A percentile compares a stretch with the other conserved stretches of the same genome.
phyloP scores from a whole-genome alignment of 2,797 vertebrate genomes.

The Aplochiton taeniatus region DNA sequence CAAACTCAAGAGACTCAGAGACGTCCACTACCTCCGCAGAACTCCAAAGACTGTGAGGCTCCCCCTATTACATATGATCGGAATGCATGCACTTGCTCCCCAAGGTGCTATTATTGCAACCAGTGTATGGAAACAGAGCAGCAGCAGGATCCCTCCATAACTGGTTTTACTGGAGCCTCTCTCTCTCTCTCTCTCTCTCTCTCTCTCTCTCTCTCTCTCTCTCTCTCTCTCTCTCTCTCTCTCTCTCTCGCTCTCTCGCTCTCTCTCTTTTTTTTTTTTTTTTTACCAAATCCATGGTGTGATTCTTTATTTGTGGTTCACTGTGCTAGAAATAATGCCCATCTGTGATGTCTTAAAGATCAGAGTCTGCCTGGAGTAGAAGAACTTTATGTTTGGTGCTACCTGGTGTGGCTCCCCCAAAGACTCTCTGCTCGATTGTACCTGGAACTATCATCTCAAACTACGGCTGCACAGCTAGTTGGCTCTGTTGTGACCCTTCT shows the following conservation, averaged over 20 bases:
- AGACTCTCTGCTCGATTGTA: too few species aligned
- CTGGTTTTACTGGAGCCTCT: slow-evolving; percentile 1
- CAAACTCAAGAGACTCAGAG: too few species aligned
- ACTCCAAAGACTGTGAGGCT: slow-evolving; percentile 33
- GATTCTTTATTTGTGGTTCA: slow-evolving; percentile 63
- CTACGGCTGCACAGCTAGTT: too few species aligned
- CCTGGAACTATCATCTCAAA: too few species aligned
- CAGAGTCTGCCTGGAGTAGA: too few species aligned
- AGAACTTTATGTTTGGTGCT: too few species aligned
- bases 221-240: too few species aligned
- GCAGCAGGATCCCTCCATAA: slow-evolving; percentile 37
- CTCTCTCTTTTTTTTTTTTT: slow-evolving; percentile 17
- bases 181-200: too few species aligned
- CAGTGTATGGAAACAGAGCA: slow-evolving; percentile 52
- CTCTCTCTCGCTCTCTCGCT: slow-evolving; percentile 7
- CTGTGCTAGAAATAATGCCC: slow-evolving; percentile 56
- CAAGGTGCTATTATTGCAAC: slow-evolving; percentile 53
- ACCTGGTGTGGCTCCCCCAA: too few species aligned
- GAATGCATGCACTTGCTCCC: slow-evolving; percentile 63
- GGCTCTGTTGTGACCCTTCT: too few species aligned
- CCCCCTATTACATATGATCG: slow-evolving; percentile 57
- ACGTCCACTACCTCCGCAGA: too few species aligned
- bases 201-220: too few species aligned
- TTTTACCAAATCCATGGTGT: slow-evolving; percentile 45
- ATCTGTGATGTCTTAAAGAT: slow-evolving; percentile 50